phyloP scores from a whole-genome alignment of 2,888 invertebrate species.

The Drosophila kuntzei region DNA sequence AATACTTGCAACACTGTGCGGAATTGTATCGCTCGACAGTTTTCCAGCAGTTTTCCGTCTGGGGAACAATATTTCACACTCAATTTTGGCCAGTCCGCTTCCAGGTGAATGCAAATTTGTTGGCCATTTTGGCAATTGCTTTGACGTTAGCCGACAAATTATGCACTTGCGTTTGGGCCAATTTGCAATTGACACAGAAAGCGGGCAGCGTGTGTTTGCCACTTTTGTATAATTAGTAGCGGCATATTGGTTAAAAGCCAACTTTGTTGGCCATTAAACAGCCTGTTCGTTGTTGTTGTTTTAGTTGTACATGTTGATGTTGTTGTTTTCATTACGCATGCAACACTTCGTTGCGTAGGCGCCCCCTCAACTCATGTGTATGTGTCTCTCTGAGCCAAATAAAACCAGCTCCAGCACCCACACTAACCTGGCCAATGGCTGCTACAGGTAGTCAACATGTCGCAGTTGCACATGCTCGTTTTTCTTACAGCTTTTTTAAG shows the following conservation, averaged over 20 bases:
- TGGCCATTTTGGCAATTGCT: slow-evolving; percentile 21
- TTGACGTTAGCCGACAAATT: slow-evolving; percentile 51
- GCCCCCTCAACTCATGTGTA: slow-evolving; percentile 21
- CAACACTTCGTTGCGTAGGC: slow-evolving; percentile 55
- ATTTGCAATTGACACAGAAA: slow-evolving; percentile 51
- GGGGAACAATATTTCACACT: slow-evolving; percentile 11
- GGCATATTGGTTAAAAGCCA: slow-evolving; percentile 52
- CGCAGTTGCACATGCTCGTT: slow-evolving; percentile 2
- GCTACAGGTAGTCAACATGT: slow-evolving; percentile 17
- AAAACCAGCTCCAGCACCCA: slow-evolving; percentile 57
- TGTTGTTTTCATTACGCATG: slow-evolving; percentile 62
- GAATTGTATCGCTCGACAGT: neutral
- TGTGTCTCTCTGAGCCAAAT: slow-evolving; percentile 32
- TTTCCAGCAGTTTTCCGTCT: slow-evolving; percentile 6
- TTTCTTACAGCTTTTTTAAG: slow-evolving; percentile 6
- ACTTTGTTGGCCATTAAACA: slow-evolving; percentile 47
- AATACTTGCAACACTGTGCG: slow-evolving; percentile 3
- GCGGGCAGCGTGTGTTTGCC: slow-evolving; percentile 13
- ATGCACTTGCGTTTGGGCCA: slow-evolving; percentile 41
- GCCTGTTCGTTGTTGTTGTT: slow-evolving; percentile 20
- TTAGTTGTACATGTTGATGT: neutral
- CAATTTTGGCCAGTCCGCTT: slow-evolving; percentile 2
- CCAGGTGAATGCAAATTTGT: slow-evolving; percentile 46
- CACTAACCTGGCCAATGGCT: slow-evolving; percentile 26
- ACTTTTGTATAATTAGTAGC: slow-evolving; percentile 55